Conservation (phyloP, 2,888 invertebrate genomes). For the Colletes collaris region DNA sequence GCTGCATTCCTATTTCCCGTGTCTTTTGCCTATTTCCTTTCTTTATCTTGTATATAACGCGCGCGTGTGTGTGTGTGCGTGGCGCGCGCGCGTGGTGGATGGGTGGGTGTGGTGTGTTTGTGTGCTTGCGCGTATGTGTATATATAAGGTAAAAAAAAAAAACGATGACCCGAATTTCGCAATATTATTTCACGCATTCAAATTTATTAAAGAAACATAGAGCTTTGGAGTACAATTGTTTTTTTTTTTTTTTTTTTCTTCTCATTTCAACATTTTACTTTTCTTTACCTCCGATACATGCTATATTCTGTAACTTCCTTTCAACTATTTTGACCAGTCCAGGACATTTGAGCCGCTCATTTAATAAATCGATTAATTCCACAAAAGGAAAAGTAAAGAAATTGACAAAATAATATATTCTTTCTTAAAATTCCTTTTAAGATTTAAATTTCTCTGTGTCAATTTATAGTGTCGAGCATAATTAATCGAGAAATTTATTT, state of each 20-base stretch:
- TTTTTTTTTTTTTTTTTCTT: too few species aligned
- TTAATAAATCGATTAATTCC: too few species aligned
- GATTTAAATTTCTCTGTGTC: too few species aligned
- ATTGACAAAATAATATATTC: too few species aligned
- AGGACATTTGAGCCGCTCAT: too few species aligned
- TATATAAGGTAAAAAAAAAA: conserved; percentile 15
- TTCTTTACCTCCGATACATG: neutral
- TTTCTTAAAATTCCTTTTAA: too few species aligned
- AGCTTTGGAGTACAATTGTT: neutral
- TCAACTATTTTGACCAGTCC: too few species aligned
- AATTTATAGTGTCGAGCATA: too few species aligned
- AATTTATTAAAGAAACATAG: neutral
- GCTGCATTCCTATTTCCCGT: conserved; percentile 48
- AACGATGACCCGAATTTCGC: conserved; percentile 14
- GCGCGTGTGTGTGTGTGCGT: neutral
- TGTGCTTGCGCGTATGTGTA: conserved; percentile 11
- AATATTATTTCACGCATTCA: conserved; percentile 35
- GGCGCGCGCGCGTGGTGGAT: too few species aligned
- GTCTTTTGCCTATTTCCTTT: conserved; percentile 11
- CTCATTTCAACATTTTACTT: neutral
- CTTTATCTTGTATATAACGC: conserved; percentile 38
- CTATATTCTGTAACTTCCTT: too few species aligned
- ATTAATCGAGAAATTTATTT: too few species aligned
- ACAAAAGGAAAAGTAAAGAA: too few species aligned
- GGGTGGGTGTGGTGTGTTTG: neutral